Evolutionary conservation across 1,140 invertebrate species (phyloP).

Genomic region (Mercenaria mercenaria): DNA sequence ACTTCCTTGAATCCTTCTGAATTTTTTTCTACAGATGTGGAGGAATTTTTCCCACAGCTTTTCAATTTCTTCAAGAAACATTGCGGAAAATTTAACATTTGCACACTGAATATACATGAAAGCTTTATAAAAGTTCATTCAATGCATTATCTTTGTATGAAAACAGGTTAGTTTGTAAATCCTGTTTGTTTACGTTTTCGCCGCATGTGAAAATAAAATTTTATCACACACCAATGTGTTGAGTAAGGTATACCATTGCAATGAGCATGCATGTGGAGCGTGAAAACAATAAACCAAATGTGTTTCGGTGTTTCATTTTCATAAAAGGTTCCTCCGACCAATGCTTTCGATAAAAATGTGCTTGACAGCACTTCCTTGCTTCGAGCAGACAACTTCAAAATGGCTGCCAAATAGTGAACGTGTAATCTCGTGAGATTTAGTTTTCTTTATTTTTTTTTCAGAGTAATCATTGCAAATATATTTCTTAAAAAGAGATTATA

Average conservation of each 20-base stretch:
- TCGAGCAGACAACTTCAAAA: constrained; percentile 57
- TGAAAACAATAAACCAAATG: constrained; percentile 33
- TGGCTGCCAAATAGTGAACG: constrained; percentile 32
- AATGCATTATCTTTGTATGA: no score
- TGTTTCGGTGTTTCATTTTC: neutral
- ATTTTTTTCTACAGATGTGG: no score
- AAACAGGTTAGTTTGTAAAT: no score
- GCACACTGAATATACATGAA: no score
- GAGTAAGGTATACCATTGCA: constrained; percentile 35
- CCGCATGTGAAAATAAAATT: neutral
- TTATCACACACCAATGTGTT: no score
- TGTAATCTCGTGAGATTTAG: constrained; percentile 56
- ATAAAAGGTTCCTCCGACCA: neutral
- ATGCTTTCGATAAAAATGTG: neutral
- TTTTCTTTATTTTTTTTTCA: neutral
- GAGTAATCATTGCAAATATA: no score
- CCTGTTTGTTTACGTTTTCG: neutral
- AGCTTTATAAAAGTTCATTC: no score
- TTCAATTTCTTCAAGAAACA: no score
- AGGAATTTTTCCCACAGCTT: no score
- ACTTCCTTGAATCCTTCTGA: no score
- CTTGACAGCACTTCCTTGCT: neutral
- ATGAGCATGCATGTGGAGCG: constrained; percentile 35
- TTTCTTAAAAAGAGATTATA: no score
- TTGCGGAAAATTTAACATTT: no score